Evolutionary conservation across 2,888 invertebrate species (phyloP).

Genomic region (Plebejus melissa): DNA sequence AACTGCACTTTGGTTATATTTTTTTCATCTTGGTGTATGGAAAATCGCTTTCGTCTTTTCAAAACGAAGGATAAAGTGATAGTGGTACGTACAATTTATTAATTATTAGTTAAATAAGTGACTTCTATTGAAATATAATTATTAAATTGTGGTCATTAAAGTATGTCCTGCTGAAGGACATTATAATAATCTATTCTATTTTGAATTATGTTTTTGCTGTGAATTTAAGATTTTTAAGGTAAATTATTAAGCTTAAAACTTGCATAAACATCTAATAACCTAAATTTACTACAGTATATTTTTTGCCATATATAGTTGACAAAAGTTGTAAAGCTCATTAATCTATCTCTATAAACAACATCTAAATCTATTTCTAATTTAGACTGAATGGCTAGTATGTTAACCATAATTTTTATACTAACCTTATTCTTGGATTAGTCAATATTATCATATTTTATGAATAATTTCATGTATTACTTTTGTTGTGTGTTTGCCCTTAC

Average conservation of each 20-base stretch:
- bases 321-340: not conserved
- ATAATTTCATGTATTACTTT: not conserved
- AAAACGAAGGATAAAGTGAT: conserved; percentile 60
- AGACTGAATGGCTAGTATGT: not conserved
- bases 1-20: conserved; percentile 58
- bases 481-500: not conserved
- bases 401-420: not conserved
- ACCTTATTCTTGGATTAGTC: not conserved
- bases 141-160: not conserved
- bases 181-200: not conserved
- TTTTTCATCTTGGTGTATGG: conserved; percentile 47
- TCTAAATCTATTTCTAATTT: not conserved
- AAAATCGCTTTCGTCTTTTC: conserved; percentile 48
- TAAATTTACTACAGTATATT: not conserved
- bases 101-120: not conserved
- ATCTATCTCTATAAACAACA: not conserved
- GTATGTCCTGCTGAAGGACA: conserved; percentile 20
- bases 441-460: not conserved
- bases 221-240: not conserved
- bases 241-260: not conserved
- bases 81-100: conserved; percentile 58
- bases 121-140: conserved; percentile 16
- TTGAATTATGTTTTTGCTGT: not conserved
- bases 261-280: not conserved
- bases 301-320: not conserved